Base-by-base conservation (phyloP, 2,113 vertebrate genomes). In the Anseranas semipalmata region DNA sequence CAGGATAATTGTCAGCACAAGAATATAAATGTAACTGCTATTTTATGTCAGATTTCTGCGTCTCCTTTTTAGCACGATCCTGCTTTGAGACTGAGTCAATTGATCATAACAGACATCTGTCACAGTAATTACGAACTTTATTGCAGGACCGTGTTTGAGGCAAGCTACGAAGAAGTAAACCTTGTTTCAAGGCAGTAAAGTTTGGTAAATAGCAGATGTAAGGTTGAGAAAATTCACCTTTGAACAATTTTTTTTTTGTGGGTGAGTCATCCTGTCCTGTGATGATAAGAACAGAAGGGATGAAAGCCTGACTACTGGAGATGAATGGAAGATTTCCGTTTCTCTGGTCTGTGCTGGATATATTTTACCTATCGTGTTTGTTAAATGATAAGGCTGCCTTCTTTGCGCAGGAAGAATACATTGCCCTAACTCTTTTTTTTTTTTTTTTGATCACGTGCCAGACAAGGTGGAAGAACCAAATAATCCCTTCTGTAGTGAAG, bases 111-210 rank as follows among this genome's bases (percentile, higher is more conserved):
- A 21, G 25, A 37, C 58, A 55, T 62, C 28, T 28, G 13, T 37
- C 39, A 39, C 53, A 58, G 55, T 17, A 43, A 43, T 22, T 76
- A 48, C 1, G 4, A 63, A 24, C 79, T 93, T 81, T 22, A 41
- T 83, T 96, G 85, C 78, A 70, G 46, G 30, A 22, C 33, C 12
- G 55, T 13, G 13, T 48, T 53, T 41, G 59, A 93, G 67, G 67
- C 19, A 48, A 71, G 33, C 33, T 62, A 7, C 17, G 6, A 45
- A 59, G 50, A 89, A 85, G 7, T 12, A 37, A 87, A 50, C 77
- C 92, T 93, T 95, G 85, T 95, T 91, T 60, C 28, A 87, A 79
- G 74, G 70, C 27, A 41, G 9, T 53, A 68, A 58, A 73, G 35
- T 85, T 90, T 87, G 56, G 63, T 58, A 90, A 93, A 80, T 32